phyloP scores from a whole-genome alignment of 2,888 invertebrate genomes.

The Celastrina argiolus region DNA sequence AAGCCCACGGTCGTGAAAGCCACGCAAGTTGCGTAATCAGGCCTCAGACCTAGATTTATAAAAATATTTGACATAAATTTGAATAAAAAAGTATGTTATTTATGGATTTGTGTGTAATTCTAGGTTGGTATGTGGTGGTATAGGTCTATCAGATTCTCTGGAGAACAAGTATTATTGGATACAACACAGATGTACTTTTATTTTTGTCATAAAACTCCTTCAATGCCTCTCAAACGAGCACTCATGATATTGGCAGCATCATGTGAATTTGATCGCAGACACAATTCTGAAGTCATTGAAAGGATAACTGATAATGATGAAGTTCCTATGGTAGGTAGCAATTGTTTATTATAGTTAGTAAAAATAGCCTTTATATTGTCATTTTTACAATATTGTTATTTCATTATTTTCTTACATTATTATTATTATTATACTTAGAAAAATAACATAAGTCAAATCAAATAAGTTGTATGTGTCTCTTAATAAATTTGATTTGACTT shows the following conservation, averaged over 20 bases:
- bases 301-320: conserved; percentile 96
- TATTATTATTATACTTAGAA: too few relatives aligned
- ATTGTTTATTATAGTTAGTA: not conserved
- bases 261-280: conserved; percentile 95
- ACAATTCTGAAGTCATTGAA: conserved; percentile 96
- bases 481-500: too few relatives aligned
- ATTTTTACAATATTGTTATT: too few relatives aligned
- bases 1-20: too few relatives aligned
- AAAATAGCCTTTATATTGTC: too few relatives aligned
- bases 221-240: conserved; percentile 95
- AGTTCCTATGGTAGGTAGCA: conserved; percentile 86
- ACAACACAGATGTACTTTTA: conserved; percentile 98
- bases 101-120: too few relatives aligned
- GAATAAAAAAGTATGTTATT: too few relatives aligned
- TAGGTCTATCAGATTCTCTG: conserved; percentile 96
- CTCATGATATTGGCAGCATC: conserved; percentile 98
- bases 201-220: conserved; percentile 96
- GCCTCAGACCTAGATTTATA: too few relatives aligned
- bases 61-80: too few relatives aligned
- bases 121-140: conserved; percentile 99
- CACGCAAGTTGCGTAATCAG: too few relatives aligned
- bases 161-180: conserved; percentile 96
- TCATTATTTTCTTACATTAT: not conserved
- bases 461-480: too few relatives aligned
- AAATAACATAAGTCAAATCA: too few relatives aligned